Conservation (phyloP, 2,113 vertebrate species). For the Eublepharis macularius region DNA sequence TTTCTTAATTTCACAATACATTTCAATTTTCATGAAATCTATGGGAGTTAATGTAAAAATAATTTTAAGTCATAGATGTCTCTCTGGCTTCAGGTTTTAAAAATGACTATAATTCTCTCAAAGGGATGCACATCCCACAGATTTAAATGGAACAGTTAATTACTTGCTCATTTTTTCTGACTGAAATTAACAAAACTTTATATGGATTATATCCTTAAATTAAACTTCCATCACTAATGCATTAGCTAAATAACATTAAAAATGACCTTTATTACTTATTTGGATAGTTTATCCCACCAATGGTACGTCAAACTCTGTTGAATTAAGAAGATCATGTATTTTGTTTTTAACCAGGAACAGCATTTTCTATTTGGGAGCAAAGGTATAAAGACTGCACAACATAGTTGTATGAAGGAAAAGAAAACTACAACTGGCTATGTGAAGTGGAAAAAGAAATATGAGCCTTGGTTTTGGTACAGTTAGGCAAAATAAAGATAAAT, state of each 20-base stretch:
- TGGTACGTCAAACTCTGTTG: background rate
- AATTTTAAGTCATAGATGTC: background rate
- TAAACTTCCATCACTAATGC: background rate
- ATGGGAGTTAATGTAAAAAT: background rate
- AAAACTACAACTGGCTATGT: background rate
- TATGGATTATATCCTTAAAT: background rate
- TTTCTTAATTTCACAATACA: background rate
- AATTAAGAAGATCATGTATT: background rate
- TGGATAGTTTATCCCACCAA: background rate
- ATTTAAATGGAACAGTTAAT: too few species aligned
- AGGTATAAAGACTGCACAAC: background rate
- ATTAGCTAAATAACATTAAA: background rate
- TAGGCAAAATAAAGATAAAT: background rate
- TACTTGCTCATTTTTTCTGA: background rate
- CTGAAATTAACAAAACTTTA: background rate
- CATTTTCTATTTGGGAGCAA: background rate
- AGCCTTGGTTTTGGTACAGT: background rate
- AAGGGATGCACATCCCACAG: background rate
- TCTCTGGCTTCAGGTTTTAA: background rate
- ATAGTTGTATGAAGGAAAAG: background rate
- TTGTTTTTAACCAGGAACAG: fast-evolving
- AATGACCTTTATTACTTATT: background rate
- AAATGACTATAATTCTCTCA: background rate
- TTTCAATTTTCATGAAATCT: background rate
- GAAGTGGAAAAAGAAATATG: fast-evolving